Base-by-base conservation (phyloP, 2,888 invertebrate genomes). In the Sabatieria punctata region DNA sequence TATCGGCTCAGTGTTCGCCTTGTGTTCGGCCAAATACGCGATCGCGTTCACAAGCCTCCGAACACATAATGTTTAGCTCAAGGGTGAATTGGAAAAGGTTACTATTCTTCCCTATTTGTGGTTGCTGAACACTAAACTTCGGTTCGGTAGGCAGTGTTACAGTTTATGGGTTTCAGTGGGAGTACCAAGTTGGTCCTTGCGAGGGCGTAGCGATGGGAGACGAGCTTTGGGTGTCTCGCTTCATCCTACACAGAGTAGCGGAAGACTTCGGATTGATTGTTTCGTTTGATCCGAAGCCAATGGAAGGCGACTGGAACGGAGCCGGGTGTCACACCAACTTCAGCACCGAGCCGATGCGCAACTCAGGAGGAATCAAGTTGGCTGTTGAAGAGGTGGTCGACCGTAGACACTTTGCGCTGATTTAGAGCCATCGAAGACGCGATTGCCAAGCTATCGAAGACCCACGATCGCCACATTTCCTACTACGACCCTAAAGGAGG, bases 251-350 rank as follows among this genome's bases (percentile, higher is more conserved):
- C 52, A 60, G 73, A 37, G 68, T 72, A 2, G 69, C 72, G 23
- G 73, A 73, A 53, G 71, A 72, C 49, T 73, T 69, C 52, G 71
- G 71, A 18, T 65, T 73, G 13, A 59, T 68, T 21, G 70, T 67
- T 37, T 57, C 60, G 19, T n/a, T n/a, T n/a, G n/a, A n/a, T n/a
- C n/a, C n/a, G n/a, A n/a, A n/a, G n/a, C n/a, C 15, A 22, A 23
- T 51, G 18, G 54, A 55, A 49, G 80, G 83, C 25, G 81, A 84
- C 66, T 89, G 89, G 89, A 89, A 89, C 66, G 88, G 89, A 3
- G 85, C 93, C 41, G 93, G 93, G 1, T 89, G 88, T 1, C 93
- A 95, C 65, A 84, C 84, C 48, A 95, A 95, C 71, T 91, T 89
- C 73, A 91, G 89, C 11, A 95, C 93, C 0, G 78, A 80, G 64